A percentile compares a stretch with the other conserved stretches of the same genome.
phyloP scores from a whole-genome alignment of 1,140 invertebrate species.

The Grapholita molesta region DNA sequence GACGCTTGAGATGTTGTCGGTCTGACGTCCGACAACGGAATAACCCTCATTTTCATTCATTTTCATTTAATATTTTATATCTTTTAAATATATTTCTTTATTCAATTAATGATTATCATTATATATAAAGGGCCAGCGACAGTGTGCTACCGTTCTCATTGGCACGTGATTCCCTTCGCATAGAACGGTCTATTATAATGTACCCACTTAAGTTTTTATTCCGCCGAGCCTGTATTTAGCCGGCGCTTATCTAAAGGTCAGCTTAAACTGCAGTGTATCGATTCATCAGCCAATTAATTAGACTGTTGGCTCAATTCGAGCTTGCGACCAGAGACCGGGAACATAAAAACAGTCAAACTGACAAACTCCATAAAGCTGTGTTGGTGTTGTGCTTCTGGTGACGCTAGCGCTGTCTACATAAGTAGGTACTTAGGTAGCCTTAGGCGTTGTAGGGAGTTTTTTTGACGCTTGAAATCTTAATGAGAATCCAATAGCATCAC shows the following conservation, averaged over 20 bases:
- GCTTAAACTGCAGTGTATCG: background rate
- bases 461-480: too few species aligned
- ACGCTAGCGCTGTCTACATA: too few species aligned
- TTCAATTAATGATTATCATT: too few species aligned
- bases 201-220: background rate
- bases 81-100: too few species aligned
- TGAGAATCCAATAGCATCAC: too few species aligned
- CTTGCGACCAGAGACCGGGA: background rate
- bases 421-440: too few species aligned
- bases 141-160: background rate
- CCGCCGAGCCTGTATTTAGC: background rate
- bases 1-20: too few species aligned
- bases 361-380: background rate
- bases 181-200: background rate
- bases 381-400: background rate
- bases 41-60: too few species aligned
- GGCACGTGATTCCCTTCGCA: background rate
- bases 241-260: background rate
- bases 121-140: too few species aligned
- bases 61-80: too few species aligned
- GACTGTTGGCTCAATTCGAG: background rate
- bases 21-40: too few species aligned
- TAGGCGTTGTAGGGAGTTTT: too few species aligned
- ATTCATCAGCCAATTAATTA: constrained; percentile 1
- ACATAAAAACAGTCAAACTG: background rate